Percentiles rank a stretch among this genome's conserved stretches.
Conservation (phyloP, 2,888 invertebrate genomes). For the Parascotia fuliginaria region DNA sequence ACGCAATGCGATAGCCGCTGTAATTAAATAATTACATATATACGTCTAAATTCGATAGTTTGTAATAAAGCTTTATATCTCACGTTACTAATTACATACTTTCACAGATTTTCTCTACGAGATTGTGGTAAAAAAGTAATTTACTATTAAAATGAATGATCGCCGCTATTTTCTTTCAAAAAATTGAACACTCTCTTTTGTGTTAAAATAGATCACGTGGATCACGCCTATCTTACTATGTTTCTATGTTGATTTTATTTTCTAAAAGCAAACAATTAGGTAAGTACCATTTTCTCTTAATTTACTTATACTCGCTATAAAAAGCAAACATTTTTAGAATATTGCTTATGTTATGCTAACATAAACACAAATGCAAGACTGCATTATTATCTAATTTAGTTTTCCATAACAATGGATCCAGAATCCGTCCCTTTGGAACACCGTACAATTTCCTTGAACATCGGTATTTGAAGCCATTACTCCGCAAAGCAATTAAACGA, state of each 20-base stretch:
- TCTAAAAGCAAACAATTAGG: no score
- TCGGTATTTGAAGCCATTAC: no score
- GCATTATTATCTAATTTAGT: background rate
- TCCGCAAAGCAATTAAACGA: no score
- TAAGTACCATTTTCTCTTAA: no score
- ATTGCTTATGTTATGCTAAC: background rate
- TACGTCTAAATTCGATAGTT: conserved; percentile 38
- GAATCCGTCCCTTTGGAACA: background rate
- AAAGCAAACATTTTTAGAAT: background rate
- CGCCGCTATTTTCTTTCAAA: conserved; percentile 49
- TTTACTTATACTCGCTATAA: no score
- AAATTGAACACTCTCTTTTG: conserved; percentile 34
- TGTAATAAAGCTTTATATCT: conserved; percentile 50
- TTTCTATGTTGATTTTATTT: no score
- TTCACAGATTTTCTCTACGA: conserved; percentile 60
- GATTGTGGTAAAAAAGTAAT: conserved; percentile 45
- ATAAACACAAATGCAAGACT: background rate
- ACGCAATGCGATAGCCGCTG: conserved; percentile 27
- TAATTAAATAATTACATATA: conserved; percentile 38
- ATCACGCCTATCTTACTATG: no score
- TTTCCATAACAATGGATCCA: background rate
- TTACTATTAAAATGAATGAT: conserved; percentile 63
- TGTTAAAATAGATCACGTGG: conserved; percentile 2
- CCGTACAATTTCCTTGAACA: background rate
- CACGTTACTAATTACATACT: conserved; percentile 60